These are phyloP conservation scores for Callyntrura sp. DNA, from an alignment of 2,888 invertebrate genomes.

Conservation along the genomic window DNA sequence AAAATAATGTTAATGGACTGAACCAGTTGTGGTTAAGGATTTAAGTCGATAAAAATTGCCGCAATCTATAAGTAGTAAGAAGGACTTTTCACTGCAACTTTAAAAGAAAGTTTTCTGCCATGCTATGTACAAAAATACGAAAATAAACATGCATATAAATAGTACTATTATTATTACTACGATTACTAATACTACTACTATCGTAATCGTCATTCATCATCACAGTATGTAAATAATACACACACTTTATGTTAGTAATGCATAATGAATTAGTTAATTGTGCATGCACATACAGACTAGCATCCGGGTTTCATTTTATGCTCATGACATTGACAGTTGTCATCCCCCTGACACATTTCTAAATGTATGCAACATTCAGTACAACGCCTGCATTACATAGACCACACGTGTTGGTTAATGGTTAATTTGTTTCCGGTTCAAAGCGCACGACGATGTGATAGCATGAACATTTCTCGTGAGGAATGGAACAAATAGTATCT, in stretches of 20 bases:
- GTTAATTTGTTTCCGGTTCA: conserved; percentile 56
- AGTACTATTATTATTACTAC: no score
- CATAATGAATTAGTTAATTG: no score
- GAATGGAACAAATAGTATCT: neutral
- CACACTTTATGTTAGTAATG: neutral
- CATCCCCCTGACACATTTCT: neutral
- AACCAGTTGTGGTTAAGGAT: no score
- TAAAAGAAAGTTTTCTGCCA: conserved; percentile 21
- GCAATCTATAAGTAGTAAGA: neutral
- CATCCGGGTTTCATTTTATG: neutral
- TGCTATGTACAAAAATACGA: conserved; percentile 19
- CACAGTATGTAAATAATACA: neutral
- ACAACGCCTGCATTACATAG: neutral
- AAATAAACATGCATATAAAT: neutral
- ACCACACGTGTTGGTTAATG: conserved; percentile 44
- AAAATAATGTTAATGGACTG: no score
- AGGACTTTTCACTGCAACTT: neutral
- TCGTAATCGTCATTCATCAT: no score
- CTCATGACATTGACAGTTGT: neutral
- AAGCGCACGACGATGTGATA: conserved; percentile 44
- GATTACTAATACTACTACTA: no score
- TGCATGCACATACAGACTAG: neutral
- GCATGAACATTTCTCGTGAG: conserved; percentile 7
- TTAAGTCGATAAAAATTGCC: no score
- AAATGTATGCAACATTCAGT: neutral